Evolutionary conservation across 2,797 vertebrate genomes (phyloP).

Genomic region (Diplodus sargus): DNA sequence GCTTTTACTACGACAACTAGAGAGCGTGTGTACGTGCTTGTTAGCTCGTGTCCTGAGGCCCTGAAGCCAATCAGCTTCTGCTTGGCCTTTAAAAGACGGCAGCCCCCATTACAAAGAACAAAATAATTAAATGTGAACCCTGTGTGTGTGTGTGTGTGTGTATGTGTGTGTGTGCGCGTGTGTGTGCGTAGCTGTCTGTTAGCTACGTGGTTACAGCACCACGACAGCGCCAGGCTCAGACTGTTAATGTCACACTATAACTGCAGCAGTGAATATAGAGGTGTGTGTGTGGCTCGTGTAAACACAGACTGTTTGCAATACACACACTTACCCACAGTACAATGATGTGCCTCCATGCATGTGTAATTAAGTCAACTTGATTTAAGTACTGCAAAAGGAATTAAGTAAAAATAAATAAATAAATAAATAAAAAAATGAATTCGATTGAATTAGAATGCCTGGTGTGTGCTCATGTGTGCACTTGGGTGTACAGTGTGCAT

Average conservation of each 20-base stretch:
- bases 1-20: background rate
- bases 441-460: slow-evolving; percentile 13
- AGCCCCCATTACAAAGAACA: slow-evolving; percentile 2
- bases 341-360: slow-evolving; percentile 6
- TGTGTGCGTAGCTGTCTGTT: slow-evolving; percentile 29
- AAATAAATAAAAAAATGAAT: background rate
- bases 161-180: slow-evolving; percentile 27
- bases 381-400: slow-evolving; percentile 8
- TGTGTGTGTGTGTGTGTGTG: slow-evolving; percentile 30
- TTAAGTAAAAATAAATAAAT: background rate
- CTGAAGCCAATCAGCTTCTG: slow-evolving; percentile 40
- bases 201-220: slow-evolving; percentile 6
- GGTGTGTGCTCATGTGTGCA: background rate
- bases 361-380: background rate
- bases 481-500: background rate
- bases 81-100: slow-evolving; percentile 50
- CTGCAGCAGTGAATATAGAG: slow-evolving; percentile 10
- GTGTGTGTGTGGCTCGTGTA: slow-evolving; percentile 1
- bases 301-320: background rate
- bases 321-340: background rate
- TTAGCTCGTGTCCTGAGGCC: slow-evolving; percentile 35
- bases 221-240: slow-evolving; percentile 11
- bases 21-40: slow-evolving; percentile 10
- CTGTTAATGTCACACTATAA: slow-evolving; percentile 7
- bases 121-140: slow-evolving; percentile 45